These are phyloP conservation scores for Helicoverpa assulta DNA, from an alignment of 2,888 invertebrate genomes.

Conservation along the genomic window DNA sequence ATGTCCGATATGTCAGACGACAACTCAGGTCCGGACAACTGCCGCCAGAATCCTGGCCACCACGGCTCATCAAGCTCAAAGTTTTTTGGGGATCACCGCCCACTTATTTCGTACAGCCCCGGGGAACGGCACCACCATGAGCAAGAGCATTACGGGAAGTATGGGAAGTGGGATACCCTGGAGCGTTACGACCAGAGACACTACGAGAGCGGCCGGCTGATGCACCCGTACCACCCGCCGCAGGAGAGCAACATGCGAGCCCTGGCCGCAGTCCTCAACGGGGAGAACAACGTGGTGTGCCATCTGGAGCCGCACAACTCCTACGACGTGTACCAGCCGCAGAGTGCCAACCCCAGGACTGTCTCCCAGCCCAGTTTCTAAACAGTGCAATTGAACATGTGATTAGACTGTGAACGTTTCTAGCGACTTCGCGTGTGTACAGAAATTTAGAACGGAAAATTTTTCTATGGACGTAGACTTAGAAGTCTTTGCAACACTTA, in stretches of 20 bases:
- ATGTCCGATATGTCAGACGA: conserved; percentile 95
- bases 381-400: conserved; percentile 68
- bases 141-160: conserved; percentile 86
- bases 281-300: conserved; percentile 96
- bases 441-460: conserved; percentile 78
- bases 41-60: conserved; percentile 92
- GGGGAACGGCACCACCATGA: conserved; percentile 90
- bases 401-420: conserved; percentile 63
- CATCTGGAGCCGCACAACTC: conserved; percentile 94
- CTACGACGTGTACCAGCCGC: conserved; percentile 86
- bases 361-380: conserved; percentile 89
- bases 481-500: conserved; percentile 82
- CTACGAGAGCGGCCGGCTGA: conserved; percentile 87
- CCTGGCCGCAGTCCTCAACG: conserved; percentile 95
- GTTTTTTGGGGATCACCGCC: conserved; percentile 95
- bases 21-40: conserved; percentile 91
- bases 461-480: conserved; percentile 88
- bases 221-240: conserved; percentile 89
- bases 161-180: conserved; percentile 88
- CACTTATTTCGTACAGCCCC: conserved; percentile 94
- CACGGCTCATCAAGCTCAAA: conserved; percentile 91
- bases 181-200: conserved; percentile 88
- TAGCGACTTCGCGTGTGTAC: conserved; percentile 78
- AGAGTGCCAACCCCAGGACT: conserved; percentile 85
- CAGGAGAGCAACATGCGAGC: conserved; percentile 90